phyloP scores from a whole-genome alignment of 2,797 vertebrate species.

The Notamacropus eugenii region DNA sequence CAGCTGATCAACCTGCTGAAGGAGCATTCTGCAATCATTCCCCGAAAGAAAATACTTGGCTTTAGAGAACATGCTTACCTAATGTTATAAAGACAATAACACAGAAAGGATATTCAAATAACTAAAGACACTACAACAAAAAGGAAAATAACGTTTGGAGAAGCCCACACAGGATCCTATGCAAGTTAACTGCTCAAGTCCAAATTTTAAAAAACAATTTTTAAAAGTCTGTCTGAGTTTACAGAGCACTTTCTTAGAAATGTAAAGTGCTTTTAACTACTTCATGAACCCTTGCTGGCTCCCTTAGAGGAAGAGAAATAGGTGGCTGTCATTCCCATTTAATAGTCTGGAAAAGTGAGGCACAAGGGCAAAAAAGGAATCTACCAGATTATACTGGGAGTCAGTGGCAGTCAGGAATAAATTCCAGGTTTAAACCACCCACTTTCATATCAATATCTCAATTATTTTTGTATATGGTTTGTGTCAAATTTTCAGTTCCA shows the following conservation, averaged over 20 bases:
- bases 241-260: slow-evolving; percentile 7
- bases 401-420: not conserved
- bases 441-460: not conserved
- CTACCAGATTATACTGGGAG: not conserved
- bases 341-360: slow-evolving; percentile 18
- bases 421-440: not conserved
- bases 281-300: not conserved
- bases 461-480: not conserved
- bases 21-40: not conserved
- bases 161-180: not conserved
- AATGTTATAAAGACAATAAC: not conserved
- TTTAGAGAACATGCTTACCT: slow-evolving; percentile 36
- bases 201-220: slow-evolving; percentile 19
- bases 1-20: slow-evolving; percentile 49
- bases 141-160: not conserved
- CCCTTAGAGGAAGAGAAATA: not conserved
- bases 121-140: not conserved
- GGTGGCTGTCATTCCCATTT: not conserved
- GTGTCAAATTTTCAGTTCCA: not conserved
- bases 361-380: not conserved
- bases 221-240: slow-evolving; percentile 26
- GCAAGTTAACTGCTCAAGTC: not conserved
- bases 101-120: not conserved
- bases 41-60: slow-evolving; percentile 38
- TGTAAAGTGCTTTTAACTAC: not conserved